Conservation (phyloP, 1,140 invertebrate genomes). For the Drosophila arawakana region DNA sequence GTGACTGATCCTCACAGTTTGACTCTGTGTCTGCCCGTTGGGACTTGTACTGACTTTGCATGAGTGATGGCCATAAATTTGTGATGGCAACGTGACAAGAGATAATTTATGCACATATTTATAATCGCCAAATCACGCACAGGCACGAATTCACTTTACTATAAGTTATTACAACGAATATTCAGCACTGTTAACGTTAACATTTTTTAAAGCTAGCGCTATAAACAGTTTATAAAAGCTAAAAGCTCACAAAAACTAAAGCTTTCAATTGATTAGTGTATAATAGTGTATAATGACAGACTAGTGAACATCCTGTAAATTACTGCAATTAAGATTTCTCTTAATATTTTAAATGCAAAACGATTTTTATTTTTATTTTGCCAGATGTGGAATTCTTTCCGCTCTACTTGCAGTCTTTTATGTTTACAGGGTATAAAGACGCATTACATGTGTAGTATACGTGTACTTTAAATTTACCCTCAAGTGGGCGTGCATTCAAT, state of each 20-base stretch:
- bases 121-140: conserved; percentile 24
- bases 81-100: conserved; percentile 49
- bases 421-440: not conserved
- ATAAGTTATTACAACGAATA: not conserved
- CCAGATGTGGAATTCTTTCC: no score
- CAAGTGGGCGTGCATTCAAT: conserved; percentile 50
- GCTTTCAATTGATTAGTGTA: no score
- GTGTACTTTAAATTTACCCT: conserved; percentile 8
- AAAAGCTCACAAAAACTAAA: not conserved
- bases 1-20: conserved; percentile 75
- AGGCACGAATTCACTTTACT: conserved; percentile 9
- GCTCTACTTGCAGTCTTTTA: no score
- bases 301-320: no score
- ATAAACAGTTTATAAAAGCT: no score
- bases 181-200: conserved; percentile 16
- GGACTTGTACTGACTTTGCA: conserved; percentile 24
- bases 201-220: not conserved
- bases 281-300: no score
- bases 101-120: conserved; percentile 20
- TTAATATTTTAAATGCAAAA: no score
- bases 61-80: conserved; percentile 47
- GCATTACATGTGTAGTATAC: conserved; percentile 3
- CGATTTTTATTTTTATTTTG: no score
- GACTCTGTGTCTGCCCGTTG: conserved; percentile 20
- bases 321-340: no score